Evolutionary conservation across 2,888 invertebrate genomes (phyloP).

Genomic region (Leucophenga maculata): DNA sequence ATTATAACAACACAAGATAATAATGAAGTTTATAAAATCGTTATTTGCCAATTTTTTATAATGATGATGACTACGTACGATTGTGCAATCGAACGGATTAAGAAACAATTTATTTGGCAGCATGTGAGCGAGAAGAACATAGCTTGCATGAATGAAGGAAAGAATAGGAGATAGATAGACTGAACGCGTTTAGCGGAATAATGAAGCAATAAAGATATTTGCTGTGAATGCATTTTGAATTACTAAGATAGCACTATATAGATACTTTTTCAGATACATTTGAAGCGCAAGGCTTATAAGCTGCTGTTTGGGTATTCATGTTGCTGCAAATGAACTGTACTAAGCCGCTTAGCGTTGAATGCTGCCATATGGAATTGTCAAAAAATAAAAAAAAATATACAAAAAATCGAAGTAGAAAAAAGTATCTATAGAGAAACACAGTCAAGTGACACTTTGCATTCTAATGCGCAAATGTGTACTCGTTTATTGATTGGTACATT

Average conservation of each 20-base stretch:
- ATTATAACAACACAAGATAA: no score
- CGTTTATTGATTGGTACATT: no score
- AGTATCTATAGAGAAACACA: neutral
- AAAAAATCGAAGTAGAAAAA: neutral
- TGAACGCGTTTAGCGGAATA: conserved; percentile 46
- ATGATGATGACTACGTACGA: neutral
- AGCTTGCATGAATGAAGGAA: neutral
- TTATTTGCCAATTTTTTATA: neutral
- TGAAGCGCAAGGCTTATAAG: neutral
- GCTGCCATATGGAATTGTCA: neutral
- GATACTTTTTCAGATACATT: neutral
- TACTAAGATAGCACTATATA: conserved; percentile 42
- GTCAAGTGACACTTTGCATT: conserved; percentile 15
- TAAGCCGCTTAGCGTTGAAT: conserved; percentile 42
- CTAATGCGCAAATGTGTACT: neutral
- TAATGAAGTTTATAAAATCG: no score
- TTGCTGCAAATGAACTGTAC: neutral
- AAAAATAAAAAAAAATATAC: conserved; percentile 6
- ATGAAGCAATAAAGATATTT: conserved; percentile 50
- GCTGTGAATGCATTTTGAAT: conserved; percentile 52
- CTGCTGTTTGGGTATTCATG: neutral
- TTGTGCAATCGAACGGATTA: conserved; percentile 38
- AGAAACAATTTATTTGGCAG: conserved; percentile 41
- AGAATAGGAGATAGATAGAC: neutral
- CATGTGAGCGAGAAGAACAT: neutral